These are phyloP conservation scores for Tinamus guttatus DNA, from an alignment of 2,113 vertebrate genomes.

Conservation along the genomic window DNA sequence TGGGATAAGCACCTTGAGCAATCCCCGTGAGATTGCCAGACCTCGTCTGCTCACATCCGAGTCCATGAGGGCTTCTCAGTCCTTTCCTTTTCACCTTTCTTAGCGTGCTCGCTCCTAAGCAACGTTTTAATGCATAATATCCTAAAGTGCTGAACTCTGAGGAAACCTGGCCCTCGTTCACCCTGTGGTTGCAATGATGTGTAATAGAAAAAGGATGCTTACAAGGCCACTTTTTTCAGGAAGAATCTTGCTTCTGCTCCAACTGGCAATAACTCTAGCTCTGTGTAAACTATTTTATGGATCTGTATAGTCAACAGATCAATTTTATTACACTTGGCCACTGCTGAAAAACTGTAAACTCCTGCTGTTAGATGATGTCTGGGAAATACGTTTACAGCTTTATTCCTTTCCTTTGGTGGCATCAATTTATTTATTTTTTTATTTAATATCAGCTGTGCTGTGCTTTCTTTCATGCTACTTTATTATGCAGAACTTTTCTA, in stretches of 20 bases:
- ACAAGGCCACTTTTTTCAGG: slow-evolving; percentile 25
- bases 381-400: slow-evolving; percentile 60
- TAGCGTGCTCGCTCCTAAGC: neutral
- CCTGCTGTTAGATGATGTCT: slow-evolving; percentile 50
- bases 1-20: neutral
- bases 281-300: slow-evolving; percentile 57
- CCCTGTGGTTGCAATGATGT: neutral
- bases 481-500: slow-evolving; percentile 30
- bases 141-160: neutral
- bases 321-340: slow-evolving; percentile 68
- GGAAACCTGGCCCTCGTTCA: neutral
- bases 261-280: slow-evolving; percentile 28
- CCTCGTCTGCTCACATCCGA: neutral
- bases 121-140: neutral
- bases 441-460: neutral
- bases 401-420: slow-evolving; percentile 44
- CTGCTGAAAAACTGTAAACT: slow-evolving; percentile 53
- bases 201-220: slow-evolving; percentile 37
- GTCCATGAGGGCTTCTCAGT: neutral
- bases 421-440: slow-evolving; percentile 22
- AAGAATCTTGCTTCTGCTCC: slow-evolving; percentile 50
- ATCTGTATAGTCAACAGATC: slow-evolving; percentile 66
- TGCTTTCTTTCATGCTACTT: neutral
- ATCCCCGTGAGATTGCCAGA: neutral
- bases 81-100: neutral